A percentile compares a stretch with the other conserved stretches of the same genome.
These are phyloP conservation scores for Seira musarum DNA, from an alignment of 2,888 invertebrate species.

Conservation along the genomic window DNA sequence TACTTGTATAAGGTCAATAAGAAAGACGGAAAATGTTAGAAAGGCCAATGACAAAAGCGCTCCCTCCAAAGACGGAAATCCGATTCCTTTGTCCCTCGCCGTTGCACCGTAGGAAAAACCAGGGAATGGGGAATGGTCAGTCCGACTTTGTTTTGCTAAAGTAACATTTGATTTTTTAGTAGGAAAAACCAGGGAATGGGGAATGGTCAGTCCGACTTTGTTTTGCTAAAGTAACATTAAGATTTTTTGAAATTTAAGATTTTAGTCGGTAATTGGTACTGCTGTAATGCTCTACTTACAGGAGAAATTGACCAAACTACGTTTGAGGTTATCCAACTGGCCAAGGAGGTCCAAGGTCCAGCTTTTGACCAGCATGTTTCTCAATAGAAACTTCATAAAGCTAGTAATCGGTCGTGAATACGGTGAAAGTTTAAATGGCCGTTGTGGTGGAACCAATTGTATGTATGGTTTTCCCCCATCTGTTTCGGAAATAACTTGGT, in stretches of 20 bases:
- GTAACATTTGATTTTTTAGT: not conserved
- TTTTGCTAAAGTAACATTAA: not conserved
- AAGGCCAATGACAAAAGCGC: slow-evolving; percentile 88
- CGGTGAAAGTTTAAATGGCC: too few species aligned
- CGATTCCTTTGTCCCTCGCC: slow-evolving; percentile 72
- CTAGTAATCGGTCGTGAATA: too few species aligned
- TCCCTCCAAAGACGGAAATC: slow-evolving; percentile 86
- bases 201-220: not conserved
- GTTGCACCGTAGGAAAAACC: too few species aligned
- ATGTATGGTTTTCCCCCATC: too few species aligned
- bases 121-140: too few species aligned
- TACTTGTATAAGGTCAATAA: slow-evolving; percentile 87
- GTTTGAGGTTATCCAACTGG: too few species aligned
- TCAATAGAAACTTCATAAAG: too few species aligned
- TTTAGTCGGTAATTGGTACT: not conserved
- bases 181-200: not conserved
- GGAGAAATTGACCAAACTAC: too few species aligned
- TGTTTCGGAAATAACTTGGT: too few species aligned
- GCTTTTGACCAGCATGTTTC: too few species aligned
- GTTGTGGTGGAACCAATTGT: too few species aligned
- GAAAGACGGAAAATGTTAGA: slow-evolving; percentile 87
- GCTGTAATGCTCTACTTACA: not conserved
- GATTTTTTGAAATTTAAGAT: not conserved
- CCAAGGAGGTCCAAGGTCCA: too few species aligned
- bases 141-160: not conserved